Base-by-base conservation (phyloP, 2,888 invertebrate genomes). In the Machimus atricapillus region DNA sequence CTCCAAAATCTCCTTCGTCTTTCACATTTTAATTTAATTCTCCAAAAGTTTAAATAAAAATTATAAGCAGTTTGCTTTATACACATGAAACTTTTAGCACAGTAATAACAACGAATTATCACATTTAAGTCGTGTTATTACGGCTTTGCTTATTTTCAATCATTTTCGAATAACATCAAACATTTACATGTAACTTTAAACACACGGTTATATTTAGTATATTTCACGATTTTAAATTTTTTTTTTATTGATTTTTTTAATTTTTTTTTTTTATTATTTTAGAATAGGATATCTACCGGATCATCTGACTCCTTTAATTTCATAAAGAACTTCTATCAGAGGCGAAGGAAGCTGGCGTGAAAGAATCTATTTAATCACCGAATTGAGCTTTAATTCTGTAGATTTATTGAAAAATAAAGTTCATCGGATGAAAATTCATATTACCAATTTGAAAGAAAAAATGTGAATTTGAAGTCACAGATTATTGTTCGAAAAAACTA, bases 91-190 rank as follows among this genome's bases (percentile, higher is more conserved):
- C 79, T 66, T 52, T 86, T 66, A 56, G 40, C 66, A 12, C 83
- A 40, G 23, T 37, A 86, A 86, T 86, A 86, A 86, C 76, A 86
- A 86, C 73, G 46, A 52, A 58, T 56, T 77, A 86, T 86, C 86
- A 86, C 86, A 86, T 86, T 77, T 86, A 43, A 77, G 37, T 86
- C 76, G 56, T 86, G 86, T 86, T 77, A 56, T 56, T 77, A 37
- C 37, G 56, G 52, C n/a, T 86, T 86, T 37, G 56, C 77, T 77
- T 77, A 31, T 77, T 56, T 23, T 27, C 46, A 40, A 37, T 37
- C 34, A 27, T 77, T 86, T 27, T 86, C 34, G 76, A 86, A 86
- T 86, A 86, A 86, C 86, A 86, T 86, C 86, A 86, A 86, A 83
- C 83, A 83, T 52, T 27, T 73, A 83, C 40, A 56, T 81, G 76